A percentile compares a stretch with the other conserved stretches of the same genome.
These are phyloP conservation scores for Choloepus hoffmanni DNA, from an alignment of 2,113 vertebrate species.

Conservation along the genomic window DNA sequence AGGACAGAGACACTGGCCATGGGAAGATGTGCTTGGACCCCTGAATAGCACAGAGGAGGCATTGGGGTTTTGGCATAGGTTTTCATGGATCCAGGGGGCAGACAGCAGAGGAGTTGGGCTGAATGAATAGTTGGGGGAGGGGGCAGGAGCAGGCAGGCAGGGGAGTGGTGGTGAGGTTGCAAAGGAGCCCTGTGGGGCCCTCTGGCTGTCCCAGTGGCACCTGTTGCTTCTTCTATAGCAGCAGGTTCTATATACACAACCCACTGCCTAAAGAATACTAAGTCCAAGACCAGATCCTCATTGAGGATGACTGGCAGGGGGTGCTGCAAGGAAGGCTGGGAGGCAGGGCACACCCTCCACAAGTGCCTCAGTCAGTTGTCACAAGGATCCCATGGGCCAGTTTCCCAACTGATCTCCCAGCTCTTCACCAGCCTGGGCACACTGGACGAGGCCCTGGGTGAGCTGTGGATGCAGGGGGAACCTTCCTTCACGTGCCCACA, in stretches of 20 bases:
- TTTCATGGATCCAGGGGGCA: not conserved
- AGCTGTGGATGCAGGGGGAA: not conserved
- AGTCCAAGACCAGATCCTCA: too few species aligned
- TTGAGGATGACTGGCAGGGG: fast-evolving
- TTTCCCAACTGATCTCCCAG: fast-evolving
- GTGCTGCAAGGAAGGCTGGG: fast-evolving
- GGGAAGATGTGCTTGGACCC: fast-evolving
- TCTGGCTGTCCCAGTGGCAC: not conserved
- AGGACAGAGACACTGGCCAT: fast-evolving
- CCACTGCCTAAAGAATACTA: fast-evolving
- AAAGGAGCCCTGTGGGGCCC: not conserved
- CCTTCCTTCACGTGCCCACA: not conserved
- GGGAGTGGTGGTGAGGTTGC: too few species aligned
- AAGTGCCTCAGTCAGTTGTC: not conserved
- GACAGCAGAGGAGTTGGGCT: too few species aligned
- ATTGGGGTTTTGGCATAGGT: fast-evolving
- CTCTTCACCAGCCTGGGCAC: not conserved
- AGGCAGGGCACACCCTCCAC: fast-evolving
- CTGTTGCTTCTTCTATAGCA: not conserved
- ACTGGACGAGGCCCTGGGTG: not conserved
- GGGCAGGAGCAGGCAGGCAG: too few species aligned
- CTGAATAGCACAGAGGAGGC: not conserved
- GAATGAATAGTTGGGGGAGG: too few species aligned
- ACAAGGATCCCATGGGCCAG: not conserved
- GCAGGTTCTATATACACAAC: not conserved